phyloP scores from a whole-genome alignment of 2,888 invertebrate species.

The Melinaea menophilus region DNA sequence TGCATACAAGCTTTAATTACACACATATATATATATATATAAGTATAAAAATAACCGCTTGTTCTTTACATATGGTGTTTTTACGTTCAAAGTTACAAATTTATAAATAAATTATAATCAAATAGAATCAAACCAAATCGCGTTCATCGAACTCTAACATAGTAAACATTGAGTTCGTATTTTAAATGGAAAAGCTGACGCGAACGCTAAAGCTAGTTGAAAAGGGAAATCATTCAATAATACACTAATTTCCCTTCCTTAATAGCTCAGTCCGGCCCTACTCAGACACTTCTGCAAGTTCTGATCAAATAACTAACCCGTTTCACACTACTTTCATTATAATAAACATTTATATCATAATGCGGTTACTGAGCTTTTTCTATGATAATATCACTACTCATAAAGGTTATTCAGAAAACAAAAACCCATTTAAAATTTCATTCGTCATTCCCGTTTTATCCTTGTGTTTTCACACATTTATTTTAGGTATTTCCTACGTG shows the following conservation, averaged over 20 bases:
- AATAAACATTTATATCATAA: not conserved
- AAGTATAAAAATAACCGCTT: not conserved
- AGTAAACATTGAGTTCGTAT: conserved; percentile 52
- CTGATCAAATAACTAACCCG: conserved; percentile 49
- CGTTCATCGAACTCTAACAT: conserved; percentile 45
- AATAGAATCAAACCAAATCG: conserved; percentile 9
- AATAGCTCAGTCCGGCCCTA: conserved; percentile 63
- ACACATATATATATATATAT: not conserved
- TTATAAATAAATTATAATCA: conserved; percentile 4
- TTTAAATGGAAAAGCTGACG: conserved; percentile 61
- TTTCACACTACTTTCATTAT: conserved; percentile 34
- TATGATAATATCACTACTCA: not conserved
- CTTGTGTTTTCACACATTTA: conserved; percentile 1
- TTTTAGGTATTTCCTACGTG: conserved; percentile 1
- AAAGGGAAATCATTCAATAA: conserved; percentile 77
- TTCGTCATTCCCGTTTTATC: conserved; percentile 13
- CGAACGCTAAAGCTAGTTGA: conserved; percentile 68
- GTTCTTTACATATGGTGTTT: too few relatives aligned
- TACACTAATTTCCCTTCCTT: conserved; percentile 77
- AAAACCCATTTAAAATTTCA: conserved; percentile 21
- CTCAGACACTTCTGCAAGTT: conserved; percentile 60
- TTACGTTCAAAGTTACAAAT: too few relatives aligned
- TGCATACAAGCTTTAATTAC: not conserved
- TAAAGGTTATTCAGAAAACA: conserved; percentile 14
- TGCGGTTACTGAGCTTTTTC: not conserved